Evolutionary conservation across 2,888 invertebrate species (phyloP), one percentile per base, ranked within the genome.

Genomic region (Gymnoscelis rufifasciata): DNA sequence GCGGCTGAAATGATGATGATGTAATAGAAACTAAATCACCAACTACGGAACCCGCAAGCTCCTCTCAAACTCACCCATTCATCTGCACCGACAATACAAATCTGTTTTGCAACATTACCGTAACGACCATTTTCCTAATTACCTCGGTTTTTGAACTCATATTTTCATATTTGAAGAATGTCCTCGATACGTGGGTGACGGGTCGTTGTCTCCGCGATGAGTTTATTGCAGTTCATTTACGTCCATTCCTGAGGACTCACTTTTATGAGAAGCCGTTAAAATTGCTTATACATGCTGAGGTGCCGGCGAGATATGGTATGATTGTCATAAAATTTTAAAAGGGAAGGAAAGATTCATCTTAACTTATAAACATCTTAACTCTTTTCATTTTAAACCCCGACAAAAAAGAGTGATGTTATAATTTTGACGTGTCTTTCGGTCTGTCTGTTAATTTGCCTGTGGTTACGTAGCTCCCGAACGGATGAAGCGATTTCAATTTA

Each of bases 41-140:
- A 26, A 2, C 5, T 33, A 15, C 31, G 14, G 31, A 33, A 33
- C 31, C n/a, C 31, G 4, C 19, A 2, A 14, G 2, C n/a, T 8
- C 14, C 5, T 6, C 1, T 33, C 10, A n/a, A 4, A n/a, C 31
- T 33, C 13, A 13, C 8, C 31, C 14, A 7, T 14, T 33, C 8
- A n/a, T 33, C 14, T 33, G 7, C 3, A 23, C 14, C 44, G 40
- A 49, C 44, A 49, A 50, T 42, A 38, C 45, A 35, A 37, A 43
- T 41, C 35, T 38, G 38, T 43, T 29, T 42, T 44, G 52, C 47
- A 46, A 46, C 47, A 53, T 47, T 45, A 43, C 44, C 50, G 50
- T 59, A 56, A 59, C 51, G 55, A 55, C 39, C 47, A 39, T 47
- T 52, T 51, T 36, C 51, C 54, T 57, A 59, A 61, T 61, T 61